A percentile compares a stretch with the other conserved stretches of the same genome.
phyloP scores from a whole-genome alignment of 35 echinoderm and acorn worm species.

The Chiridota heheva region DNA sequence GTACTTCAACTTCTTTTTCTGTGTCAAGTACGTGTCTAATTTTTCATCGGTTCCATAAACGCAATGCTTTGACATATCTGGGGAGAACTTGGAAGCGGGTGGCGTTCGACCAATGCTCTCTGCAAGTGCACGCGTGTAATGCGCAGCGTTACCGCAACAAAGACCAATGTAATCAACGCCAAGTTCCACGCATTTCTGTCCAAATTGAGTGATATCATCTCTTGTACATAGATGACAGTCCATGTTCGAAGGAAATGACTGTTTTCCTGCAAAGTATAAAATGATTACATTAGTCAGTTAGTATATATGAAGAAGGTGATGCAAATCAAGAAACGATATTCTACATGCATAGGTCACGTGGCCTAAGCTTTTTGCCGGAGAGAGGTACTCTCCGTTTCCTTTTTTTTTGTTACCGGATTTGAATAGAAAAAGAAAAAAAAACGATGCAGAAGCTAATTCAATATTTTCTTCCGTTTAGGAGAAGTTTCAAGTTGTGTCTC shows the following conservation, averaged over 20 bases:
- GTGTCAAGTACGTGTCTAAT: background rate
- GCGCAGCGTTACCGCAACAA: constrained; percentile 70
- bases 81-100: constrained; percentile 55
- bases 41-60: constrained; percentile 29
- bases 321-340: too few relatives aligned
- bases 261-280: constrained; percentile 41
- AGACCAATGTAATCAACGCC: constrained; percentile 65
- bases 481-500: too few relatives aligned
- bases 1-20: background rate
- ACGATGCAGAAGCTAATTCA: too few relatives aligned
- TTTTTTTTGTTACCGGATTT: too few relatives aligned
- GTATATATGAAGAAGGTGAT: too few relatives aligned
- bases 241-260: constrained; percentile 56
- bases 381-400: too few relatives aligned
- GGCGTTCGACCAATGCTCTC: constrained; percentile 56
- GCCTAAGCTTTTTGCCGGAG: too few relatives aligned
- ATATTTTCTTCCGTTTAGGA: too few relatives aligned
- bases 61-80: constrained; percentile 57
- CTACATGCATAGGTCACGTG: too few relatives aligned
- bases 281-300: constrained; percentile 8
- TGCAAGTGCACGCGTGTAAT: constrained; percentile 57
- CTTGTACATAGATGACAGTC: constrained; percentile 58
- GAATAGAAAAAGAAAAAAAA: too few relatives aligned
- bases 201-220: constrained; percentile 66
- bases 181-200: constrained; percentile 44